Base-by-base conservation (phyloP, 1,140 invertebrate genomes). In the Drosophila mayri region DNA sequence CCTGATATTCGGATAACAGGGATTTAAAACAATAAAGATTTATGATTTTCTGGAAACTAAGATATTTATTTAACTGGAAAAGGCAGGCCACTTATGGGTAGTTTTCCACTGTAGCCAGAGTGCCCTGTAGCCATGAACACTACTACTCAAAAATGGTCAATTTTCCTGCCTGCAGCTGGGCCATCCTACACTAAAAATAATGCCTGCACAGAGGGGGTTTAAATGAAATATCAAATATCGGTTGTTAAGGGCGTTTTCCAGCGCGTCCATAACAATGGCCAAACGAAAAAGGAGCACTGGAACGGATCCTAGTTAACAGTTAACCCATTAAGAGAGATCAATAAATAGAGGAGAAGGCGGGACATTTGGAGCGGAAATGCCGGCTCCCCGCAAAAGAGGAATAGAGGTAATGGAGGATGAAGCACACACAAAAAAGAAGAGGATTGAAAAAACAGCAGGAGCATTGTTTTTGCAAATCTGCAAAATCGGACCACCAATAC, bases 181-280 rank as follows among this genome's bases (percentile, higher is more conserved):
- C 40, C 47, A 46, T 46, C 22, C 32, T 55, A 38, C 20, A 55
- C 52, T 55, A 22, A 55, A 38, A 38, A 55, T 25, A 55, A 38
- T 55, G 32, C 32, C 50, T 22, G 22, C 50, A 37, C 50, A 22
- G 11, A 37, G 72, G 38, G 72, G 55, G 49, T 20, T 30, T 30
- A 18, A 25, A 3, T 28, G 10, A n/a, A n/a, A 50, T 77, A 77
- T 77, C 55, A 67, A 71, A 77, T 81, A 81, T 86, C 63, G 80
- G 84, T 87, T 87, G 84, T 80, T 82, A 88, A 84, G 80, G 85
- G 84, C 73, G 84, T 87, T 88, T 80, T 68, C 84, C 60, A 62
- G 44, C 55, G 44, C 75, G 61, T 68, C 71, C 70, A 67, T 59
- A 76, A 87, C 81, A 82, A 59, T 55, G 57, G 58, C 54, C 41